phyloP scores from a whole-genome alignment of 1,140 invertebrate species.

The Drosophila sp. region DNA sequence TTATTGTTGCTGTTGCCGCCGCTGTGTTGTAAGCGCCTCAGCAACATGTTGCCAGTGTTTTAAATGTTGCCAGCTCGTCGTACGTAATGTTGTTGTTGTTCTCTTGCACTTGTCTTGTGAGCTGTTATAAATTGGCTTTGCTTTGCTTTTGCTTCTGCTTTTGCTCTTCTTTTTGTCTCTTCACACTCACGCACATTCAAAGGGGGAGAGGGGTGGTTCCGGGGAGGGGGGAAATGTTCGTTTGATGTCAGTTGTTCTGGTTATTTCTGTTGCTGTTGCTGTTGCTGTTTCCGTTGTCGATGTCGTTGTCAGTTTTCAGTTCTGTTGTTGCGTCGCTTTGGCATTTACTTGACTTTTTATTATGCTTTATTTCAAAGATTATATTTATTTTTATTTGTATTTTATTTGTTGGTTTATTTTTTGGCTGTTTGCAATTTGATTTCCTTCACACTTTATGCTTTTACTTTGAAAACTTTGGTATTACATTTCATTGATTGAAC shows the following conservation, averaged over 20 bases:
- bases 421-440: constrained; percentile 52
- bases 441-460: constrained; percentile 46
- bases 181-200: constrained; percentile 52
- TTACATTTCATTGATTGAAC: constrained; percentile 58
- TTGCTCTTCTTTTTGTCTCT: constrained; percentile 18
- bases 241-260: constrained; percentile 39
- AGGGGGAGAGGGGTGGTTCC: neutral
- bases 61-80: constrained; percentile 49
- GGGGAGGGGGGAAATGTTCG: constrained; percentile 10
- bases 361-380: constrained; percentile 41
- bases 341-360: constrained; percentile 59
- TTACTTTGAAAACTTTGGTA: constrained; percentile 50
- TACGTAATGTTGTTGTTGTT: constrained; percentile 38
- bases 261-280: constrained; percentile 5
- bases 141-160: constrained; percentile 17
- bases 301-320: constrained; percentile 40
- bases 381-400: constrained; percentile 5
- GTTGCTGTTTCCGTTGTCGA: no score
- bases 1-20: constrained; percentile 27
- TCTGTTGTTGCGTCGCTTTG: constrained; percentile 56
- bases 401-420: constrained; percentile 5
- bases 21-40: constrained; percentile 54
- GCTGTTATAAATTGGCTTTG: constrained; percentile 37
- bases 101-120: constrained; percentile 20
- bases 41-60: constrained; percentile 57